Conservation (phyloP, 2,797 vertebrate species). For the Mormyrops boulengeri region DNA sequence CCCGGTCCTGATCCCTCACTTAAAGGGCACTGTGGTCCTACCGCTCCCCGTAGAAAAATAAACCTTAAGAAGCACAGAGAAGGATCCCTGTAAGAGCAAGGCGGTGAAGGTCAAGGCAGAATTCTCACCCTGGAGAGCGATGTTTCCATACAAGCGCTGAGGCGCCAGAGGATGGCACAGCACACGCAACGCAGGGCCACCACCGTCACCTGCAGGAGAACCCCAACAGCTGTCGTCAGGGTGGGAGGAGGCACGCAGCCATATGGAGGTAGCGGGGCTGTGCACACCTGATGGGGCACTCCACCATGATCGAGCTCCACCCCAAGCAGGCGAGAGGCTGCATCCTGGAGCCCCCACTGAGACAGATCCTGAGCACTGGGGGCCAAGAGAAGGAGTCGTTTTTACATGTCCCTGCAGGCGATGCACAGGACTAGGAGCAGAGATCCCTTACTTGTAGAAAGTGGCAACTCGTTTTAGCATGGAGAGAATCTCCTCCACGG, state of each 20-base stretch:
- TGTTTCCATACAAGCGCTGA: constrained; percentile 58
- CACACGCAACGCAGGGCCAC: constrained; percentile 72
- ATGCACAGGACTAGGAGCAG: background rate
- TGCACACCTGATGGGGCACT: constrained; percentile 62
- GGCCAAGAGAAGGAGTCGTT: background rate
- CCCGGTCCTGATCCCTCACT: background rate
- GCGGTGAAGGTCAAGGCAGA: background rate
- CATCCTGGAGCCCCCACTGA: constrained; percentile 66
- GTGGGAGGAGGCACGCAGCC: background rate
- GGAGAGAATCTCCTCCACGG: constrained; percentile 49
- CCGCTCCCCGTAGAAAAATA: background rate
- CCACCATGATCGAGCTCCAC: constrained; percentile 49
- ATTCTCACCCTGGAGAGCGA: constrained; percentile 66
- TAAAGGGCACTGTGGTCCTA: background rate
- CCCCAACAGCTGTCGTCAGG: background rate
- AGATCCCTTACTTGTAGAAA: constrained; percentile 77
- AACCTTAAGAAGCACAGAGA: background rate
- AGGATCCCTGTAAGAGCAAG: background rate
- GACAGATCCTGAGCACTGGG: constrained; percentile 77
- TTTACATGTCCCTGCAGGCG: background rate
- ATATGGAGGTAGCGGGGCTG: background rate
- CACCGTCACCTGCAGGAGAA: constrained; percentile 59
- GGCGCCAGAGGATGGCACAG: constrained; percentile 75
- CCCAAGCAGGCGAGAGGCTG: constrained; percentile 63
- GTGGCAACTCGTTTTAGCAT: constrained; percentile 69